phyloP scores from a whole-genome alignment of 2,797 vertebrate species.

The Lithobates pipiens region DNA sequence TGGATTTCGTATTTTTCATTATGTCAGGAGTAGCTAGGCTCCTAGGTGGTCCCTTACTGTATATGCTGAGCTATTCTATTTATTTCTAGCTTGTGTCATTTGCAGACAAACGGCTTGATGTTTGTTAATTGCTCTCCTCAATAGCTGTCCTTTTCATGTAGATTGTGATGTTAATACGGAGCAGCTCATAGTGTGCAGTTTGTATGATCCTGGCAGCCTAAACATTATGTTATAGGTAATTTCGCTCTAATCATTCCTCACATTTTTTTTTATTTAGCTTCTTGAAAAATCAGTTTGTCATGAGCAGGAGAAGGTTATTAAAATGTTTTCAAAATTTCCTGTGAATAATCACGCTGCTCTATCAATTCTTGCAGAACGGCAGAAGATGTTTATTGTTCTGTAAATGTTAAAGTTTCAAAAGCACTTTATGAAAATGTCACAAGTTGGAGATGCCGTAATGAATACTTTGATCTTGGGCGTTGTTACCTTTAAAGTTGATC shows the following conservation, averaged over 20 bases:
- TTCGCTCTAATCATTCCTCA: background rate
- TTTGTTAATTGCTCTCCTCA: background rate
- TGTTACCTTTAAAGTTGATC: conserved; percentile 1
- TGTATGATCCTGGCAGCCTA: background rate
- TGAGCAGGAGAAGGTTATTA: conserved; percentile 18
- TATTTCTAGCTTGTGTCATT: too few relatives aligned
- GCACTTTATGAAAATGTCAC: conserved; percentile 31
- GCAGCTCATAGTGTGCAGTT: background rate
- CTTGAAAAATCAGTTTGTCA: conserved; percentile 37
- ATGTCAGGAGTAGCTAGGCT: too few relatives aligned
- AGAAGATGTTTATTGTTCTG: conserved; percentile 4
- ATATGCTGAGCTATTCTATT: too few relatives aligned
- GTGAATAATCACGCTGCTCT: background rate
- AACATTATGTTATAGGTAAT: background rate
- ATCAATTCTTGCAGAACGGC: background rate
- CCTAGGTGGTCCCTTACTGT: too few relatives aligned
- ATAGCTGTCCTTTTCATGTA: background rate
- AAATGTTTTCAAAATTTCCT: background rate
- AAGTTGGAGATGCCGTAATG: background rate
- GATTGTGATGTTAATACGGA: background rate
- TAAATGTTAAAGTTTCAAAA: conserved; percentile 22
- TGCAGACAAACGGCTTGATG: background rate
- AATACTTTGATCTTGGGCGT: background rate
- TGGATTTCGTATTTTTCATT: too few relatives aligned
- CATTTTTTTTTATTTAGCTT: background rate